phyloP scores from a whole-genome alignment of 1,140 invertebrate species.

The Euura lappo region DNA sequence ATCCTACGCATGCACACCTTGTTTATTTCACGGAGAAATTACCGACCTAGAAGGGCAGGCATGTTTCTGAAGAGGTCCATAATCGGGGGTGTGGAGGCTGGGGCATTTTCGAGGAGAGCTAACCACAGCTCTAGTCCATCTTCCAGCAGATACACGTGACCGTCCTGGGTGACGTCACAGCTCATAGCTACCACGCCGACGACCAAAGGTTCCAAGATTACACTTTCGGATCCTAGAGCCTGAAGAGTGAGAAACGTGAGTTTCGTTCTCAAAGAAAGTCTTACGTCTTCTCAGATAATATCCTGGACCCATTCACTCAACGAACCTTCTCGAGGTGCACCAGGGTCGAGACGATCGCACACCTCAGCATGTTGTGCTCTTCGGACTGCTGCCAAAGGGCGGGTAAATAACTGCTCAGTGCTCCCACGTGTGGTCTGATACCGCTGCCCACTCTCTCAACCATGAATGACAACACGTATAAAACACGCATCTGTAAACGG shows the following conservation, averaged over 20 bases:
- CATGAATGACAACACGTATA: conserved; percentile 89
- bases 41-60: conserved; percentile 75
- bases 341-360: conserved; percentile 87
- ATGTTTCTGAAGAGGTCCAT: conserved; percentile 80
- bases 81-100: conserved; percentile 64
- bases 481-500: conserved; percentile 77
- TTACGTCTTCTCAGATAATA: too few species aligned
- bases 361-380: conserved; percentile 89
- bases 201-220: conserved; percentile 71
- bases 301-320: not conserved
- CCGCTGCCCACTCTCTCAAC: conserved; percentile 83
- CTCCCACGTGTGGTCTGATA: conserved; percentile 73
- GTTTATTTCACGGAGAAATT: conserved; percentile 19
- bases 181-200: conserved; percentile 79
- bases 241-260: conserved; percentile 47
- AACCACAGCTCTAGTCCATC: conserved; percentile 92
- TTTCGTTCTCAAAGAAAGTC: too few species aligned
- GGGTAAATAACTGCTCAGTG: conserved; percentile 84
- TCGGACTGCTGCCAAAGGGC: conserved; percentile 86
- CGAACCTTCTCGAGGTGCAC: conserved; percentile 78
- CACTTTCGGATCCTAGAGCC: conserved; percentile 68
- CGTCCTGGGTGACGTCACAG: conserved; percentile 79
- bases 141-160: conserved; percentile 89
- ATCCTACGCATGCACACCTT: not conserved
- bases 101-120: conserved; percentile 79